Evolutionary conservation across 2,797 vertebrate species (phyloP), one percentile per base, ranked within the genome.

Genomic region (Eutrigla gurnardus): DNA sequence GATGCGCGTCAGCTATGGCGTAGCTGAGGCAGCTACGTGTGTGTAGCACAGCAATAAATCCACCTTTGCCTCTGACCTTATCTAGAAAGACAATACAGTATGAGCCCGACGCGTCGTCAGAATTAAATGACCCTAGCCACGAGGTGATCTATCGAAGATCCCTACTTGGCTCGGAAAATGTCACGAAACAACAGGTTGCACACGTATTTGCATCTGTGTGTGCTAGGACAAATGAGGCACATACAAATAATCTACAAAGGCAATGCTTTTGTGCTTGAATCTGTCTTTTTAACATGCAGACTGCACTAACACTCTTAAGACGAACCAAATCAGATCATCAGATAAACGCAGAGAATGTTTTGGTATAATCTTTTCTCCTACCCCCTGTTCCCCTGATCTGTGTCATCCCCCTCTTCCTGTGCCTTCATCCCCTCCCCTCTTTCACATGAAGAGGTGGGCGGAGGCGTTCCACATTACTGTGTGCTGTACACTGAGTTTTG

Each of bases 391-490:
- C 13, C 25, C n/a, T 66, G 59, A 61, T 66, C 58, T 37, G 37
- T 18, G 35, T 75, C 71, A 73, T 55, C 65, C 8, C 33, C 35
- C 45, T 70, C 62, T 69, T 72, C 43, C 64, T 65, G 60, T 7
- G 43, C 50, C 60, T 68, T 47, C 43, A 43, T 76, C 70, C 70
- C 63, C 67, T 81, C 69, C 54, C 70, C 60, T 60, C 60, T 77
- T 75, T 33, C 3, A 4, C 42, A 37, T 68, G 55, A 75, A n/a
- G 55, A 66, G 73, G 66, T 72, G 62, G 75, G 68, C 54, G 76
- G 75, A 70, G 77, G 75, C 6, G 43, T 71, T 71, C 59, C 64
- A 55, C 65, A 65, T 76, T 59, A 39, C 63, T 61, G 72, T 18
- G 50, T 65, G 71, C 62, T 39, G 46, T 15, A 65, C 12, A 15